A percentile compares a stretch with the other conserved stretches of the same genome.
phyloP scores from a whole-genome alignment of 2,113 vertebrate species.

The Phoenicopterus ruber region DNA sequence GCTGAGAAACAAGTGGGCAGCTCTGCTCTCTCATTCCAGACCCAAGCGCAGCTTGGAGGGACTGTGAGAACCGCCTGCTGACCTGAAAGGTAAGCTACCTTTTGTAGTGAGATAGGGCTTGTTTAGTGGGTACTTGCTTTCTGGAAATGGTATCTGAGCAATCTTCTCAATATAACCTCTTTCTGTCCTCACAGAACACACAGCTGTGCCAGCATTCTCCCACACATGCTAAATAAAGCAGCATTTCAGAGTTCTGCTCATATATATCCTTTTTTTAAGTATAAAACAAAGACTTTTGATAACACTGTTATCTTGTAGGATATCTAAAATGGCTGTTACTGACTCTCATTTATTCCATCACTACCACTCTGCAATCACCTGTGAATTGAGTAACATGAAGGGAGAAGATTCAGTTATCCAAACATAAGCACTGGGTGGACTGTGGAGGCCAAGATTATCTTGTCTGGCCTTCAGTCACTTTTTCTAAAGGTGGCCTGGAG shows the following conservation, averaged over 20 bases:
- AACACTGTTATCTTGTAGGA: not conserved
- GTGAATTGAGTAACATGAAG: not conserved
- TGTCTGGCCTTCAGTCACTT: not conserved
- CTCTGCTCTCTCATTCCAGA: not conserved
- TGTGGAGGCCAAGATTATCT: not conserved
- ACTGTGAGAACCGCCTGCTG: not conserved
- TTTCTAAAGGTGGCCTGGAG: not conserved
- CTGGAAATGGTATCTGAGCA: not conserved
- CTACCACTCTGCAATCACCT: not conserved
- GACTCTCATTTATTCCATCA: not conserved
- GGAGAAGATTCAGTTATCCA: not conserved
- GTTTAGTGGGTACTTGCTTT: not conserved
- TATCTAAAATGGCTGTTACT: not conserved
- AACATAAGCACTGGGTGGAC: not conserved
- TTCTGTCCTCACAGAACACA: not conserved
- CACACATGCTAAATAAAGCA: constrained; percentile 6
- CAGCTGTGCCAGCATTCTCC: not conserved
- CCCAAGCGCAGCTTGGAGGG: not conserved
- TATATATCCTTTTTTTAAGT: not conserved
- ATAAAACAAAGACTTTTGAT: not conserved
- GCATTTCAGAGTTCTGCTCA: not conserved
- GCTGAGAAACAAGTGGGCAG: not conserved
- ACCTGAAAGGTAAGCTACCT: not conserved
- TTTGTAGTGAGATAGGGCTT: not conserved
- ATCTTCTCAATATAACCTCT: not conserved